Evolutionary conservation across 2,113 vertebrate species (phyloP).

Genomic region (Toxotes jaculatrix): DNA sequence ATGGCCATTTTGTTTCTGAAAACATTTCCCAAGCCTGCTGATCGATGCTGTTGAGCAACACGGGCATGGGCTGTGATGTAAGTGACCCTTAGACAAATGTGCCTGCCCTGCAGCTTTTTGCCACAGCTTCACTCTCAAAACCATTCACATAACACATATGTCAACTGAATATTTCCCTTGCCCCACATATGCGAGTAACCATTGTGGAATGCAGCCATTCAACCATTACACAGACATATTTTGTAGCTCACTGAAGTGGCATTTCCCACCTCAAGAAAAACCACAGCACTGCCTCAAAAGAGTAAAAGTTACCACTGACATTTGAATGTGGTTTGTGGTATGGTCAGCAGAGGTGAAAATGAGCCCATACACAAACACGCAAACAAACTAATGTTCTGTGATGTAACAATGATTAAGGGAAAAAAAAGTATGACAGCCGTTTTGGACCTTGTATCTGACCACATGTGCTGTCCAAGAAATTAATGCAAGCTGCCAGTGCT

Average conservation of each 20-base stretch:
- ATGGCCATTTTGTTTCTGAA: conserved; percentile 35
- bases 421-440: conserved; percentile 8
- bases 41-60: conserved; percentile 46
- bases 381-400: not conserved
- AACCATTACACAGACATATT: not conserved
- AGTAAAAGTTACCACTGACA: not conserved
- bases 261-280: conserved; percentile 23
- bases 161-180: conserved; percentile 38
- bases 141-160: conserved; percentile 31
- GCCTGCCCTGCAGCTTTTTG: conserved; percentile 28
- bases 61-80: conserved; percentile 20
- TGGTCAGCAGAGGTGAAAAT: not conserved
- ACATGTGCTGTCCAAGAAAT: conserved; percentile 15
- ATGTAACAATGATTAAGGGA: conserved; percentile 1
- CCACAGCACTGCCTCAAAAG: not conserved
- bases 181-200: not conserved
- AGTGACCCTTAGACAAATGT: conserved; percentile 46
- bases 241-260: not conserved
- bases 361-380: not conserved
- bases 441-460: conserved; percentile 3
- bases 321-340: conserved; percentile 15
- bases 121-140: conserved; percentile 36
- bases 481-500: conserved; percentile 1
- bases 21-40: conserved; percentile 46
- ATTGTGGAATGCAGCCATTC: not conserved